Evolutionary conservation across 1,140 invertebrate species (phyloP), one percentile per base, ranked within the genome.

Genomic region (Latrodectus geometricus): DNA sequence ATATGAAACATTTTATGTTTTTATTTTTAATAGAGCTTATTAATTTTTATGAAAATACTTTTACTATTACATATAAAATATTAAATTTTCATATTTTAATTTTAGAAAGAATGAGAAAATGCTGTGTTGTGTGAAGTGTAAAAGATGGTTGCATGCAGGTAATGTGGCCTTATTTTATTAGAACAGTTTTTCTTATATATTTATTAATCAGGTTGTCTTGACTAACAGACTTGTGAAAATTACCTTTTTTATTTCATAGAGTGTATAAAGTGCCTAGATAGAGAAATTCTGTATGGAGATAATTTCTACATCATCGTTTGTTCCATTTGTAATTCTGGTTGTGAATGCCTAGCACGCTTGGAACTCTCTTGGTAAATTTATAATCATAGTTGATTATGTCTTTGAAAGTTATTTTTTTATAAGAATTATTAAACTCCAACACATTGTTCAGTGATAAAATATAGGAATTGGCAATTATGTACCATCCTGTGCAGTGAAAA

Each of bases 291-390:
- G 20, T 50, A 69, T 48, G 87, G 87, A 8, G 87, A 88, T 69
- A 65, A 74, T 66, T 88, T 88, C 68, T 88, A 84, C 74, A 88
- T 85, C 15, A 70, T 84, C 54, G 66, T 88, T 11, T 88, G 87
- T 61, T 84, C 87, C 48, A 23, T 84, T 7, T 88, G 87, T 21
- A 88, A 84, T 76, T 21, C 74, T 78, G 87, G 87, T 11, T 76
- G 73, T 48, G 87, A 88, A 75, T 88, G n/a, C 23, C 56, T 88
- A 21, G 69, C 52, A 65, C 74, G 87, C 17, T 8, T 88, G n/a
- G 81, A 83, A 66, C 9, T 88, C 17, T 66, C 49, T 12, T 88
- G 87, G 87, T 88, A 66, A 86, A 35, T 35, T 35, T 35, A 35
- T 35, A 3, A 5, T 35, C 5, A 35, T 3, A 3, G 35, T 35